These are phyloP conservation scores for Empidonax traillii DNA, from an alignment of 2,113 vertebrate species.

Conservation along the genomic window DNA sequence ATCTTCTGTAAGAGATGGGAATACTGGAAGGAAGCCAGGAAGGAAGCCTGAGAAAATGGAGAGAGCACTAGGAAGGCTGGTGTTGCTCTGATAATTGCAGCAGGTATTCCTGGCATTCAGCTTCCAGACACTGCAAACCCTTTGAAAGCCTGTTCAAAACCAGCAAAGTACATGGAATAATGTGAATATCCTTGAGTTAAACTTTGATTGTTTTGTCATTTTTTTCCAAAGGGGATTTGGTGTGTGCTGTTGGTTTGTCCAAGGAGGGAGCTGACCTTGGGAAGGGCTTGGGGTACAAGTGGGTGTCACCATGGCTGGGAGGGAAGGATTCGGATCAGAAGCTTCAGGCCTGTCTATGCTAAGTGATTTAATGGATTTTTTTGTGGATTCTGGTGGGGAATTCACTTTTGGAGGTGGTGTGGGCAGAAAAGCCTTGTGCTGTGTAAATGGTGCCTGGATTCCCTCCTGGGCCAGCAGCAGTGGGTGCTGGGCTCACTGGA, in stretches of 20 bases:
- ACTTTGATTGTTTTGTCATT: neutral
- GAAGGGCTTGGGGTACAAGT: neutral
- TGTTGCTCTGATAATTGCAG: neutral
- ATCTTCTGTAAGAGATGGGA: constrained; percentile 55
- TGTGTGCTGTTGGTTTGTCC: too few species aligned
- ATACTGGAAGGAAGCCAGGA: constrained; percentile 51
- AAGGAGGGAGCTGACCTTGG: neutral
- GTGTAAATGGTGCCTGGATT: rapidly evolving
- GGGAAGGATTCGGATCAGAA: rapidly evolving
- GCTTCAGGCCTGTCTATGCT: neutral
- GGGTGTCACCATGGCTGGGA: neutral
- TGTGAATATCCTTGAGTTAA: neutral
- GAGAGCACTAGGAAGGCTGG: neutral
- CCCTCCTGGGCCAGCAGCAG: neutral
- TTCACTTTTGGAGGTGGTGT: rapidly evolving
- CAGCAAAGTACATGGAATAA: neutral
- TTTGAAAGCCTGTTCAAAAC: neutral
- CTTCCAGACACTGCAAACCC: neutral
- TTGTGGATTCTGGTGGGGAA: neutral
- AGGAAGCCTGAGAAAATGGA: constrained; percentile 65
- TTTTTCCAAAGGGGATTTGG: neutral
- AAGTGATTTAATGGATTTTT: neutral
- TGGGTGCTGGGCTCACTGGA: rapidly evolving
- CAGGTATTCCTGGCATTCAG: neutral
- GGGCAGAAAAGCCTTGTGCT: neutral